These are phyloP conservation scores for Camelus dromedarius DNA, from an alignment of 2,113 vertebrate genomes.

Conservation along the genomic window DNA sequence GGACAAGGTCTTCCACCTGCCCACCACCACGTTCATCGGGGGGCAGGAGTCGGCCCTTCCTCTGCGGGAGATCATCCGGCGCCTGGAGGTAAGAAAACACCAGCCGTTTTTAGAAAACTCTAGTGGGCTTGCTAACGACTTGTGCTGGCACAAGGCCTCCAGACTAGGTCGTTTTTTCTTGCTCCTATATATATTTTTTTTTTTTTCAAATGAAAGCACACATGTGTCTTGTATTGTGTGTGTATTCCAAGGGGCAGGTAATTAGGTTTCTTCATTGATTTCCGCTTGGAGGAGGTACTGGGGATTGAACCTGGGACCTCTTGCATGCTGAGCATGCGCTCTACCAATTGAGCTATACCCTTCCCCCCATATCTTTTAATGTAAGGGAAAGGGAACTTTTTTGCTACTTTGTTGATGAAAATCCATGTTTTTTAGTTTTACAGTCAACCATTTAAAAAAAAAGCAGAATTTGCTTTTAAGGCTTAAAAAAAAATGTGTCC, in stretches of 20 bases:
- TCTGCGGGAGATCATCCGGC: conserved; percentile 94
- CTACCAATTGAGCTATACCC: no score
- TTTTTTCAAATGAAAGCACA: no score
- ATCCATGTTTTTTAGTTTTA: neutral
- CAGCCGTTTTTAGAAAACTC: fast-evolving
- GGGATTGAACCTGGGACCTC: no score
- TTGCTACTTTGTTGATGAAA: neutral
- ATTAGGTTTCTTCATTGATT: no score
- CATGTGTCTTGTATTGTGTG: no score
- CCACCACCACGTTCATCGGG: conserved; percentile 96
- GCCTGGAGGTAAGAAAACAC: conserved; percentile 91
- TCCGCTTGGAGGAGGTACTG: no score
- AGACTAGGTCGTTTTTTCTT: neutral
- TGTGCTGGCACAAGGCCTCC: neutral
- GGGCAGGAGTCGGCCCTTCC: conserved; percentile 92
- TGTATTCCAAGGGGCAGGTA: no score
- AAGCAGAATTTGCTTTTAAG: neutral
- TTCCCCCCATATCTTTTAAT: neutral
- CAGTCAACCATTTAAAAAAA: neutral
- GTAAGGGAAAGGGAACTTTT: neutral
- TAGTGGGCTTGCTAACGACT: neutral
- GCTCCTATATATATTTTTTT: neutral
- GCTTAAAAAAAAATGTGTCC: neutral
- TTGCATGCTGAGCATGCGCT: no score
- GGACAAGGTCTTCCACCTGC: conserved; percentile 95